These are phyloP conservation scores for Balanococcus diminutus DNA, from an alignment of 2,888 invertebrate species.

Conservation along the genomic window DNA sequence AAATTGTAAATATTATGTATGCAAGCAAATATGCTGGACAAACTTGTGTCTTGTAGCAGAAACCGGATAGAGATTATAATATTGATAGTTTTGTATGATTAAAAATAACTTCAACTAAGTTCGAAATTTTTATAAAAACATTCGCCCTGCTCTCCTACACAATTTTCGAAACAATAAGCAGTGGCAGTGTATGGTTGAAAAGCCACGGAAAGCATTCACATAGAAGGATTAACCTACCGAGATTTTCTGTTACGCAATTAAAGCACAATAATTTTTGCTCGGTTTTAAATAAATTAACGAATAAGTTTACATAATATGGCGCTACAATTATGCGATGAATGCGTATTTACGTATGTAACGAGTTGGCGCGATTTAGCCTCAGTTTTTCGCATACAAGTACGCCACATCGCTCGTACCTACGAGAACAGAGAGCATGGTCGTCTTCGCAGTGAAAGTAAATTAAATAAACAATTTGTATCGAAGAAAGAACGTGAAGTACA, in stretches of 20 bases:
- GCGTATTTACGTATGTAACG: constrained; percentile 14
- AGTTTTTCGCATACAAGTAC: background rate
- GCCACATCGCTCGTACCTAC: background rate
- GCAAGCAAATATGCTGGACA: too few species aligned
- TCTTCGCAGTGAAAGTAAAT: constrained; percentile 30
- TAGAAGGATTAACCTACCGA: background rate
- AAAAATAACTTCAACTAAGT: too few species aligned
- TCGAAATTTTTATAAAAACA: too few species aligned
- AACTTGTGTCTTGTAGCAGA: too few species aligned
- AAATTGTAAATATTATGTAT: too few species aligned
- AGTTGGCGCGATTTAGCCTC: constrained; percentile 19
- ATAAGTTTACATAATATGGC: constrained; percentile 29
- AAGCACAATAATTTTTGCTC: constrained; percentile 18
- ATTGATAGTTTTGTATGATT: too few species aligned
- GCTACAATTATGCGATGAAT: constrained; percentile 27
- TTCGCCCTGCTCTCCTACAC: too few species aligned
- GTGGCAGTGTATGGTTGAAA: background rate
- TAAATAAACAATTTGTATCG: constrained; percentile 40
- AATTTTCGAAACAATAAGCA: background rate
- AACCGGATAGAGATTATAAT: too few species aligned
- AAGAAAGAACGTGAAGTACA: constrained; percentile 42
- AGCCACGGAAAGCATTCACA: background rate
- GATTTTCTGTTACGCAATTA: background rate
- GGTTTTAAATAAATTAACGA: constrained; percentile 36
- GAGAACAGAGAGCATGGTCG: constrained; percentile 2